Base-by-base conservation (phyloP, 2,113 vertebrate species). In the Eidolon helvum region DNA sequence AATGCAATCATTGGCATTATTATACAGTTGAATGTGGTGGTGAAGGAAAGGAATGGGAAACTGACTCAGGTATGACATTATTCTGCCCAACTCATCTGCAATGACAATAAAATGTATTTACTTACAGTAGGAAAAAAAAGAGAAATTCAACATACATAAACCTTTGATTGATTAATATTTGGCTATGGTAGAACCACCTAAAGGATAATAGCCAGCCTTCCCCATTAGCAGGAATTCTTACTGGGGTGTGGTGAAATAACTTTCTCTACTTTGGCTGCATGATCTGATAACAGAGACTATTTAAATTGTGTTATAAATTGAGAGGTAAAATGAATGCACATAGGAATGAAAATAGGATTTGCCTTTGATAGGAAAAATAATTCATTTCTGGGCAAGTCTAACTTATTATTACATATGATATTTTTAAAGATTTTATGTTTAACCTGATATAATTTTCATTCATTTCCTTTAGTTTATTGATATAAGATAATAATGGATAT, bases 101-200 rank as follows among this genome's bases (percentile, higher is more conserved):
- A 85, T 38, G 74, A 94, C 82, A 95, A 88, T 95, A 94, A 66
- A 97, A 92, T 66, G 50, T 43, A 65, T 94, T 97, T 95, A 69
- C 90, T 91, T 12, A 88, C 21, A 78, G 40, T 66, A 65, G 79
- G 57, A 50, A 95, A 94, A 94, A 75, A 98, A 97, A 91, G 66
- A 74, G 45, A 97, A 97, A 90, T 93, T 97, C 95, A 82, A 61
- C 26, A 91, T 12, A n/a, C 28, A 21, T 85, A 95, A 85, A 91
- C 61, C 30, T 80, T 78, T 89, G 86, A 90, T 68, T 98, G 86
- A 97, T 97, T 97, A 98, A 98, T 93, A 94, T 91, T 97, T 90
- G 72, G 53, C 79, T 97, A 93, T 98, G 92, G 94, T 96, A 89
- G 92, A 92, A 97, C 91, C 91, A 93, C 94, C 95, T 97, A 88